Evolutionary conservation across 2,888 invertebrate genomes (phyloP).

Genomic region (Anaspis maculata): DNA sequence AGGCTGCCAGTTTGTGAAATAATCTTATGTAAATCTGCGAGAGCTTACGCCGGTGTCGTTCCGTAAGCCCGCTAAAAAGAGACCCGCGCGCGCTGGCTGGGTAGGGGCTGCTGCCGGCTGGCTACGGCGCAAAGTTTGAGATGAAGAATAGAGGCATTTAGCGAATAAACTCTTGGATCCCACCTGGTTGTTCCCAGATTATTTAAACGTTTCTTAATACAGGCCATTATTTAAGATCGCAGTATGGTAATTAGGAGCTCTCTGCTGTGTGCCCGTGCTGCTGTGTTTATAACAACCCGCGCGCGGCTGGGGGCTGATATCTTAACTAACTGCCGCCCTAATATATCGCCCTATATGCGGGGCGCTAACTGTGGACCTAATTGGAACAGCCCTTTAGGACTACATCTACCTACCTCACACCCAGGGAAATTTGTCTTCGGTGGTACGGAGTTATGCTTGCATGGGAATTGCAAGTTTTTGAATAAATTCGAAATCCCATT

Average conservation of each 20-base stretch:
- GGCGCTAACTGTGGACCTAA: too few species aligned
- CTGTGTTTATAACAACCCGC: slow-evolving; percentile 26
- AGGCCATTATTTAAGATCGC: slow-evolving; percentile 43
- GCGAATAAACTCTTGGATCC: slow-evolving; percentile 39
- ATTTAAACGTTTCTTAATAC: slow-evolving; percentile 46
- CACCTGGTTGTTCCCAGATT: slow-evolving; percentile 45
- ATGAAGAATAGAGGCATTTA: slow-evolving; percentile 40
- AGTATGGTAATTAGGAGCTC: slow-evolving; percentile 37
- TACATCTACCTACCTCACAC: too few species aligned
- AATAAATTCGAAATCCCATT: too few species aligned
- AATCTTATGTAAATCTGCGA: slow-evolving; percentile 42
- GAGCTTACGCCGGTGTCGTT: slow-evolving; percentile 24
- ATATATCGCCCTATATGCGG: slow-evolving; percentile 3
- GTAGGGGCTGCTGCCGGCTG: neutral
- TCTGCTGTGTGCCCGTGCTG: too few species aligned
- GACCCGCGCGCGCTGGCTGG: too few species aligned
- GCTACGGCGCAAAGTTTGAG: slow-evolving; percentile 23
- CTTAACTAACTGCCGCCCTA: slow-evolving; percentile 23
- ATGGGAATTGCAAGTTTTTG: too few species aligned
- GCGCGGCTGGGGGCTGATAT: slow-evolving; percentile 29
- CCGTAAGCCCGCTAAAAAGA: slow-evolving; percentile 2
- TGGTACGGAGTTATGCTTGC: too few species aligned
- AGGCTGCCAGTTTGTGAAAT: slow-evolving; percentile 40
- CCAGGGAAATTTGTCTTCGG: too few species aligned
- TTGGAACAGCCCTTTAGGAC: too few species aligned